Evolutionary conservation across 2,888 invertebrate genomes (phyloP).

Genomic region (Phlogophora meticulosa): DNA sequence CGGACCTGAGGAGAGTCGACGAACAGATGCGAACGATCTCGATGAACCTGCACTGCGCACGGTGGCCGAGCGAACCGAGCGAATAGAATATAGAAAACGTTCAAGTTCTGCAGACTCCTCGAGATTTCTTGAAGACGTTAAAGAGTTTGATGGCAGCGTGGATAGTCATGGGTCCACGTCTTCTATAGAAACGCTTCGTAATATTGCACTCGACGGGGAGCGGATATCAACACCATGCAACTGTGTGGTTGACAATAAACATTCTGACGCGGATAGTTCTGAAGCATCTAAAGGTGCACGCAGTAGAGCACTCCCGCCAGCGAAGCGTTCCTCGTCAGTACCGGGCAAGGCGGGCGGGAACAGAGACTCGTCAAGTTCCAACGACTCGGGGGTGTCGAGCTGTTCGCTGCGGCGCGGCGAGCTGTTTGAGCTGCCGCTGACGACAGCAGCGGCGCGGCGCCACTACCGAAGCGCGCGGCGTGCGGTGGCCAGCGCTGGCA

Average conservation of each 20-base stretch:
- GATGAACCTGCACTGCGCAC: constrained; percentile 52
- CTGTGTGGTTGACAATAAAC: constrained; percentile 75
- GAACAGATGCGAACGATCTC: constrained; percentile 19
- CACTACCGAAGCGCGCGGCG: constrained; percentile 91
- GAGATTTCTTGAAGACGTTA: constrained; percentile 92
- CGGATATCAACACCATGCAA: constrained; percentile 82
- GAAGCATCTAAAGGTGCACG: constrained; percentile 76
- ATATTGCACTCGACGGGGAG: constrained; percentile 76
- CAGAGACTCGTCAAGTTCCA: constrained; percentile 95
- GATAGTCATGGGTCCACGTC: constrained; percentile 85
- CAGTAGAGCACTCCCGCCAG: constrained; percentile 61
- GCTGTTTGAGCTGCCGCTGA: constrained; percentile 92
- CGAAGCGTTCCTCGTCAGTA: constrained; percentile 81
- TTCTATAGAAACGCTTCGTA: constrained; percentile 88
- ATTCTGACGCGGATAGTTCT: constrained; percentile 85
- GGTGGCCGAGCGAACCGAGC: constrained; percentile 63
- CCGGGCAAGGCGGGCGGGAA: constrained; percentile 93
- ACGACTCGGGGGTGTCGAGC: constrained; percentile 95
- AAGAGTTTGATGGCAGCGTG: constrained; percentile 89
- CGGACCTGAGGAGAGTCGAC: constrained; percentile 74
- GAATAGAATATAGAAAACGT: constrained; percentile 87
- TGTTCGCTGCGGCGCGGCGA: constrained; percentile 91
- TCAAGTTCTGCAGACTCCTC: constrained; percentile 95
- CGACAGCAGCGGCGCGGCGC: constrained; percentile 89
- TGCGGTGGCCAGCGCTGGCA: constrained; percentile 90